Conservation (phyloP, 2,113 vertebrate species). For the Apteryx mantelli region DNA sequence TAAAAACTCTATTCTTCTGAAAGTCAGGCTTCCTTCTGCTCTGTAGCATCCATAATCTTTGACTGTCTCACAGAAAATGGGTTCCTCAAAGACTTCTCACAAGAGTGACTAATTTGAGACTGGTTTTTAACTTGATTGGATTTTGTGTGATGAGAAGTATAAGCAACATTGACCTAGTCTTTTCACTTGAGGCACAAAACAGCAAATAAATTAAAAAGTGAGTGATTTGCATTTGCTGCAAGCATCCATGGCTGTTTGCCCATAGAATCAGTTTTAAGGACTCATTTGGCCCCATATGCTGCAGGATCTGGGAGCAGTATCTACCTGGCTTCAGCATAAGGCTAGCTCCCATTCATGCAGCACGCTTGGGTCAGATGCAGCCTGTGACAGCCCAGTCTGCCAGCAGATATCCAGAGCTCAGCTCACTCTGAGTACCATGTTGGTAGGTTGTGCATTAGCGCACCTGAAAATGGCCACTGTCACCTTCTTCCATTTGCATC, state of each 20-base stretch:
- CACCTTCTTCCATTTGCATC: background rate
- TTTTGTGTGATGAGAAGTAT: background rate
- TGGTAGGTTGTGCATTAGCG: background rate
- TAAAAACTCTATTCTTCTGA: slow-evolving; percentile 10
- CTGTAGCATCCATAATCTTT: background rate
- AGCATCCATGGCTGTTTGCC: background rate
- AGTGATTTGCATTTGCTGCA: background rate
- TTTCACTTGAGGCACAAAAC: background rate
- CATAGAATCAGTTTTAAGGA: background rate
- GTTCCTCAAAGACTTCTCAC: background rate
- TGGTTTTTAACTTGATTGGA: background rate
- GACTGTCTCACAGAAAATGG: background rate
- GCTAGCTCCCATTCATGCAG: background rate
- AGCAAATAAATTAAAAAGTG: background rate
- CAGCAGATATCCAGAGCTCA: background rate
- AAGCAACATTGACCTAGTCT: background rate
- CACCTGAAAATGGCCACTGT: background rate
- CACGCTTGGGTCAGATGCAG: background rate
- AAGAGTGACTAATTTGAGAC: background rate
- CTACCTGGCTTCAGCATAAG: background rate
- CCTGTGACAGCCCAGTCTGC: background rate
- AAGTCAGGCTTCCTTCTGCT: background rate
- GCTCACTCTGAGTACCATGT: background rate
- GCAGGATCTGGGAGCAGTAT: background rate
- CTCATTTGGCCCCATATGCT: background rate